Conservation (phyloP, 2,797 vertebrate species). For the Kryptolebias ocellatus region DNA sequence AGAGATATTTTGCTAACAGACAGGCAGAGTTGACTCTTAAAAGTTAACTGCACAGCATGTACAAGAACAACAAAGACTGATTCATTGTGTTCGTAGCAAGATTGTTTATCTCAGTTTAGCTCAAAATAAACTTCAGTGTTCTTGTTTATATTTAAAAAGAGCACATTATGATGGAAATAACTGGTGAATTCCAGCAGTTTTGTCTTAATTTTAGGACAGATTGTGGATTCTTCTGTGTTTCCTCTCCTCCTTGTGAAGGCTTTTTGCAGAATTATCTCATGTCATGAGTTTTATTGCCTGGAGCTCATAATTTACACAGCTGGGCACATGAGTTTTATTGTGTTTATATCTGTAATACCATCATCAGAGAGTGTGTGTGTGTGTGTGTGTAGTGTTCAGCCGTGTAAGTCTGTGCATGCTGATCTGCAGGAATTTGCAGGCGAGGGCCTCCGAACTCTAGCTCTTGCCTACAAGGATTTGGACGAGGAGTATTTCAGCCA, state of each 20-base stretch:
- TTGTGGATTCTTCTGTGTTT: background rate
- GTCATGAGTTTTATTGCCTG: background rate
- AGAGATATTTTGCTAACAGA: too few relatives aligned
- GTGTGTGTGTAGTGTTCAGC: slow-evolving; percentile 2
- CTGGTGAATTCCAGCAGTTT: too few relatives aligned
- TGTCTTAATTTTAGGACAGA: too few relatives aligned
- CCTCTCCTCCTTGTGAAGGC: background rate
- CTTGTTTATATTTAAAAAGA: too few relatives aligned
- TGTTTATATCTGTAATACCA: slow-evolving; percentile 9
- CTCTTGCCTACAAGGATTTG: slow-evolving; percentile 89
- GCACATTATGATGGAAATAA: too few relatives aligned
- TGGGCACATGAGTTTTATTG: background rate
- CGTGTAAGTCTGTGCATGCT: slow-evolving; percentile 18
- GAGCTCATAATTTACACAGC: background rate
- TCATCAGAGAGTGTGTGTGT: background rate
- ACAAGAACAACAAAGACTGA: too few relatives aligned
- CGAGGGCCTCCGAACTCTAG: slow-evolving; percentile 91
- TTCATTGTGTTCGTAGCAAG: too few relatives aligned
- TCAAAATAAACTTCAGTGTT: background rate
- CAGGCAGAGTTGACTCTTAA: too few relatives aligned
- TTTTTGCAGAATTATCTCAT: background rate
- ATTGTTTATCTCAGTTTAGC: background rate
- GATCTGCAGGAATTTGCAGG: slow-evolving; percentile 91
- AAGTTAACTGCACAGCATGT: too few relatives aligned
- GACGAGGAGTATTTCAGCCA: slow-evolving; percentile 83